Percentiles rank a stretch among this genome's conserved stretches.
These are phyloP conservation scores for Eretmodus cyanostictus DNA, from an alignment of 2,113 vertebrate species.

Conservation along the genomic window DNA sequence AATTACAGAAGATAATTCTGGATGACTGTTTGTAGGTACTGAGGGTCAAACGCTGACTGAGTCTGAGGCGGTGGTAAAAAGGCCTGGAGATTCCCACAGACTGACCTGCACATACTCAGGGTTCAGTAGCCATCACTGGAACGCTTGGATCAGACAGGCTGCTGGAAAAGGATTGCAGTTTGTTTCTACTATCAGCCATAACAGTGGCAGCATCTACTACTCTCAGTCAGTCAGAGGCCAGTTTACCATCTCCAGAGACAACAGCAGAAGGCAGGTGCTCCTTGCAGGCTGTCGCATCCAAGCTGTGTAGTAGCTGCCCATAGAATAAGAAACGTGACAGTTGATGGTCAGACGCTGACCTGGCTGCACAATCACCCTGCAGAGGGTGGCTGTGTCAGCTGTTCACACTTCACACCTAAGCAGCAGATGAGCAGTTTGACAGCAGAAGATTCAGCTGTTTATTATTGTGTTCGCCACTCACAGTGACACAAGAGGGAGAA, in stretches of 20 bases:
- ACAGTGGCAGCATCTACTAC: not conserved
- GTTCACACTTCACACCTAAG: not conserved
- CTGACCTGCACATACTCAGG: not conserved
- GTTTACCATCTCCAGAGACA: not conserved
- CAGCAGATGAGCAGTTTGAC: not conserved
- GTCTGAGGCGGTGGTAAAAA: rapidly evolving
- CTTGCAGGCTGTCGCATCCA: not conserved
- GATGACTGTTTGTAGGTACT: not conserved
- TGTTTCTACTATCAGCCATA: not conserved
- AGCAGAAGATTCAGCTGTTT: not conserved
- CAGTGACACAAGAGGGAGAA: not conserved
- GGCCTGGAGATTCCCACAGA: rapidly evolving
- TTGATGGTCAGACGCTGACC: not conserved
- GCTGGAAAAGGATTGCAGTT: not conserved
- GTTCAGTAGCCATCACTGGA: not conserved
- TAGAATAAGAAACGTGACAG: not conserved
- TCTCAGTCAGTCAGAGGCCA: not conserved
- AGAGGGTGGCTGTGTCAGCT: not conserved
- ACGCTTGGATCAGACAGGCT: not conserved
- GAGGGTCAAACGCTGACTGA: not conserved
- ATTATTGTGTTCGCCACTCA: not conserved
- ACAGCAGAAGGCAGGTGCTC: not conserved
- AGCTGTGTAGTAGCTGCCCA: not conserved
- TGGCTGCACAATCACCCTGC: not conserved
- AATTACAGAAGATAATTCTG: not conserved